Base-by-base conservation (phyloP, 2,113 vertebrate genomes). In the Brachyhypopomus gauderio region DNA sequence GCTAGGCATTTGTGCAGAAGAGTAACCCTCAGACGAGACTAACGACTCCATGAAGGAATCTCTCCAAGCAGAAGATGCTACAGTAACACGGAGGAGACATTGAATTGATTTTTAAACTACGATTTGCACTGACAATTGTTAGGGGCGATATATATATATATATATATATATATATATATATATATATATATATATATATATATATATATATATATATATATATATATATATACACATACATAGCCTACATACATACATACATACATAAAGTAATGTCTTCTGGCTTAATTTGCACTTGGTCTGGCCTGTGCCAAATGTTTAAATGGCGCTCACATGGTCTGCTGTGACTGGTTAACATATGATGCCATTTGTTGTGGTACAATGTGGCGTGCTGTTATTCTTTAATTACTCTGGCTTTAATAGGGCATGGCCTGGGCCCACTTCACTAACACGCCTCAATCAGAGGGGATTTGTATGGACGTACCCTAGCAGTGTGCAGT, bases 391-490 rank as follows among this genome's bases (percentile, higher is more conserved):
- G 91, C 93, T 94, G 94, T 94, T 95, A 92, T 93, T 92, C 93
- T 94, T 94, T 95, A 93, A 95, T 95, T 95, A 94, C 90, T 92
- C 92, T 89, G 91, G 94, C 86, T 90, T 83, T 88, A 91, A 89
- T 92, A 86, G 77, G 77, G 89, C 88, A 91, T 87, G 91, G 85
- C 85, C 87, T 88, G 85, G 77, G 81, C 90, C 88, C 87, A 88
- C 91, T 93, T 88, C 85, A 91, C 88, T 91, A 92, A 70, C 92
- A 75, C 83, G 91, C 89, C 92, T 94, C 95, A 93, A 95, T 95
- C 94, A 93, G 86, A 80, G 23, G 75, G 89, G 90, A 67, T 91
- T 81, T 52, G 3, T 84, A 85, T 88, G 78, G 86, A 89, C 79
- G 88, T n/a, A 25, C 84, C 89, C 91, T 90, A 89, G 89, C 93